Evolutionary conservation across 2,797 vertebrate genomes (phyloP).

Genomic region (Tragelaphus eurycerus): DNA sequence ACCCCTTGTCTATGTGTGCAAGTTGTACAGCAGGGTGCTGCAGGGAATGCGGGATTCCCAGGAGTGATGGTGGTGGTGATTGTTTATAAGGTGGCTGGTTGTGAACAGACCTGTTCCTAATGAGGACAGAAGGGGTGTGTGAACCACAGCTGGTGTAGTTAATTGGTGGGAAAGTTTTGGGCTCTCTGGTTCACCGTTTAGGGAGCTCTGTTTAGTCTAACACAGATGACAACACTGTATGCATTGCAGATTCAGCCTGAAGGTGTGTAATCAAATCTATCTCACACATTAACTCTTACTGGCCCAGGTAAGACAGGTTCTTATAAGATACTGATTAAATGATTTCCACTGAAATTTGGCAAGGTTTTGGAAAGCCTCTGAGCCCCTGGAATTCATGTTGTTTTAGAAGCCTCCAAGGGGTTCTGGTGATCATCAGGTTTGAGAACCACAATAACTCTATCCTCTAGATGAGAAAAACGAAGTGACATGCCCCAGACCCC

Average conservation of each 20-base stretch:
- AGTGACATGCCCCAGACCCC: neutral
- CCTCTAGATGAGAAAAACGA: neutral
- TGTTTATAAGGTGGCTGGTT: neutral
- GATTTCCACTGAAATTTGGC: neutral
- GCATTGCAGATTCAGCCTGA: neutral
- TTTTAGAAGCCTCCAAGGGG: neutral
- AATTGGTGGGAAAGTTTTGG: slow-evolving; percentile 32
- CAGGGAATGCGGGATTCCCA: neutral
- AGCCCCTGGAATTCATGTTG: neutral
- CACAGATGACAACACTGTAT: neutral
- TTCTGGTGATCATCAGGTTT: neutral
- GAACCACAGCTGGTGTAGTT: slow-evolving; percentile 2
- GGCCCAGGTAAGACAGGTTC: neutral
- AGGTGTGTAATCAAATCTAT: neutral
- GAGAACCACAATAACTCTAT: neutral
- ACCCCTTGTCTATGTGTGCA: too few relatives aligned
- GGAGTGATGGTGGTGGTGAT: too few relatives aligned
- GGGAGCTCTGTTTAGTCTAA: slow-evolving; percentile 3
- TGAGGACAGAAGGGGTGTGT: neutral
- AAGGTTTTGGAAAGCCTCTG: neutral
- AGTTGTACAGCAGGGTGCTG: neutral
- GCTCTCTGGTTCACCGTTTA: neutral
- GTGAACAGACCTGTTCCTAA: neutral
- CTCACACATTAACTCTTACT: neutral
- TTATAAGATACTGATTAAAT: neutral